Conservation (phyloP, 2,888 invertebrate genomes). For the Euplagia quadripunctaria region DNA sequence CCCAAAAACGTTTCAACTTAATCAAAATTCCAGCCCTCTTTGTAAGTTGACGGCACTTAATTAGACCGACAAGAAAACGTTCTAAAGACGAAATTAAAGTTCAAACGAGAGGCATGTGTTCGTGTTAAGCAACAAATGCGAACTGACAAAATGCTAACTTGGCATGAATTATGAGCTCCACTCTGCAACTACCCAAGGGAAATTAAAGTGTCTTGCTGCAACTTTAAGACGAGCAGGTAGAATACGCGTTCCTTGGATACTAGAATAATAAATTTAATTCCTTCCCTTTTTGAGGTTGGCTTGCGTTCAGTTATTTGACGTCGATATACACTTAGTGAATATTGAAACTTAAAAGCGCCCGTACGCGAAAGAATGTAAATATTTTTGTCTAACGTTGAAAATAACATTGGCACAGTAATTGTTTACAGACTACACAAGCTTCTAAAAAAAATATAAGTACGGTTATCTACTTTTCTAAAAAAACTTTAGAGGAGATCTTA, state of each 20-base stretch:
- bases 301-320: conserved; percentile 59
- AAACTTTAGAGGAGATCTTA: too few relatives aligned
- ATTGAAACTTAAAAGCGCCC: conserved; percentile 22
- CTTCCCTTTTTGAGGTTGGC: conserved; percentile 62
- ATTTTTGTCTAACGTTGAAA: too few relatives aligned
- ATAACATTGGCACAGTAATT: too few relatives aligned
- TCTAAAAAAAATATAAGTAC: too few relatives aligned
- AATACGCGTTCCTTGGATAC: conserved; percentile 66
- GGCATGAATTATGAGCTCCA: conserved; percentile 84
- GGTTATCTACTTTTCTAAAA: too few relatives aligned
- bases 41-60: conserved; percentile 60
- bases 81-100: conserved; percentile 68
- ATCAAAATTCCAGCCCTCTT: conserved; percentile 60
- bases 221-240: conserved; percentile 83
- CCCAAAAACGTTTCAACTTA: conserved; percentile 47
- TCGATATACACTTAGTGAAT: conserved; percentile 30
- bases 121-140: conserved; percentile 75
- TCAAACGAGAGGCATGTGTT: conserved; percentile 70
- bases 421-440: not conserved
- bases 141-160: conserved; percentile 86
- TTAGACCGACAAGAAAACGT: conserved; percentile 65
- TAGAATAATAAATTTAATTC: conserved; percentile 75
- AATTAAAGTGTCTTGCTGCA: conserved; percentile 86
- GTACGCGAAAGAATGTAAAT: not conserved
- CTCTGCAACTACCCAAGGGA: conserved; percentile 77